Evolutionary conservation across 1,140 invertebrate genomes (phyloP), one percentile per base, ranked within the genome.

Genomic region (Arctopsyche grandis): DNA sequence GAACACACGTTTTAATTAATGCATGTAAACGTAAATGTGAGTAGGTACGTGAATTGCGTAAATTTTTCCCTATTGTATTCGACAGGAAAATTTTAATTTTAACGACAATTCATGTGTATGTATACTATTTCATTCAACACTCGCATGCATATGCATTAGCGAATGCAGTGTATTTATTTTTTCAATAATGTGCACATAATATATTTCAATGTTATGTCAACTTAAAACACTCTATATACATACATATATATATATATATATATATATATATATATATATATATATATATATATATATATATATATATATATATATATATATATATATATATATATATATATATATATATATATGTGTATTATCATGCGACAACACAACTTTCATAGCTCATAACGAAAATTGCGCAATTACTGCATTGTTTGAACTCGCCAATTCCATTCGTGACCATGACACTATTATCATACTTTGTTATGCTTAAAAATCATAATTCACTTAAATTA

Each of bases 211-310:
- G n/a, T n/a, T n/a, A 46, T 46, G 44, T 63, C 7, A 19, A 63
- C 16, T 19, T 63, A 16, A 19, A 9, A 19, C 7, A 9, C 7
- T 63, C 7, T 63, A 63, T 63, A 16, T 63, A 63, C 16, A 63
- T 63, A 63, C 16, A 63, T 63, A 63, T 63, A 63, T 63, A 63
- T 63, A 63, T 63, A 63, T 63, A 63, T 63, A 63, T 63, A 63
- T 63, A 63, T 63, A 63, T 63, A 63, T 63, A 63, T 63, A 63
- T 63, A 63, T 63, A 63, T 63, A 63, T 63, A 63, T 63, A 63
- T 63, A 63, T 63, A 63, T 19, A 63, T 16, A 19, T 63, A 22
- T 22, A 19, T 63, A 19, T 16, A 63, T 22, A 63, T 63, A 19
- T 19, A 63, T 19, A 63, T 46, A 46, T 46, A 46, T 46, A 46